Evolutionary conservation across 2,113 vertebrate genomes (phyloP), one percentile per base, ranked within the genome.

Genomic region (Equus przewalskii): DNA sequence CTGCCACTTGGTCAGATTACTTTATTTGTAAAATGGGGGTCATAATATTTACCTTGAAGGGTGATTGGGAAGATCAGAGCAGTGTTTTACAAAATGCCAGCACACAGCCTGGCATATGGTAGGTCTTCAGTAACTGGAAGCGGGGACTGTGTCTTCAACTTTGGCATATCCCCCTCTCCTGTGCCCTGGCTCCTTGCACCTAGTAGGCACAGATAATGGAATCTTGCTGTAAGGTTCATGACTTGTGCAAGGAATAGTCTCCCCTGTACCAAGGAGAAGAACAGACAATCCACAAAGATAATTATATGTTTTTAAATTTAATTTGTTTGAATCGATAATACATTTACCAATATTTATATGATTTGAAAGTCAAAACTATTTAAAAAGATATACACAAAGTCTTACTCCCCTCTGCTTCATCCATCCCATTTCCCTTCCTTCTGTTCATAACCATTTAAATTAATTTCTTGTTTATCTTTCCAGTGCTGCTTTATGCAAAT

Each of bases 1-100:
- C 73, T 89, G 51, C 41, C 78, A 33, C 58, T 72, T 82, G 44
- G 22, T 21, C 14, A 36, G 36, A 73, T 95, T n/a, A 30, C 24
- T 93, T 85, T 73, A 70, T 96, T 95, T 96, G 49, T 93, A 96
- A 95, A 92, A 79, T 64, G 7, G 24, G 9, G 24, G 19, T 49
- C 18, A 11, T 76, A 83, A 41, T 76, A 54, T 65, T 95, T 78
- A 62, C 54, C 60, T 46, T 86, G 78, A 96, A 91, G 51, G 2
- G 8, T 86, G 49, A 4, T 21, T 65, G 26, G 12, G 58, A 92
- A 76, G n/a, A 60, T 87, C 28, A 79, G 33, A 33, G 62, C 18
- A 76, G 14, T 75, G 11, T 94, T 79, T 88, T 95, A 44, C 28
- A 64, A 91, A 97, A 65, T 65, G 44, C 33, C 73, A 75, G 6